Percentiles rank a stretch among this genome's conserved stretches.
Evolutionary conservation across 1,140 invertebrate species (phyloP).

Genomic region (Dreissena polymorpha): DNA sequence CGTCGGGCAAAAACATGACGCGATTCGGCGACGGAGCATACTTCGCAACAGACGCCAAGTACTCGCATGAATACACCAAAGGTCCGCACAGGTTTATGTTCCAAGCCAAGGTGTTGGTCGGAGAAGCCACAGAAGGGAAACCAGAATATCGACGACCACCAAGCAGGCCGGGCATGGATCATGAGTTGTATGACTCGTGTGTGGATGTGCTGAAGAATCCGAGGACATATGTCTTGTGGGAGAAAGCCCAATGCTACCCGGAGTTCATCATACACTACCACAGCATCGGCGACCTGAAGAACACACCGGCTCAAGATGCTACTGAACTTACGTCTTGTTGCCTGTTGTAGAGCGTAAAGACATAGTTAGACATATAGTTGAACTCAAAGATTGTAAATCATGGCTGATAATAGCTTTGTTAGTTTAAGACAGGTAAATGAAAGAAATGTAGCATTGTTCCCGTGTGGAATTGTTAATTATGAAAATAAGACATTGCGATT

Average conservation of each 20-base stretch:
- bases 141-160: slow-evolving; percentile 62
- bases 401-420: too few species aligned
- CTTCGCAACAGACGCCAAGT: slow-evolving; percentile 68
- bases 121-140: slow-evolving; percentile 63
- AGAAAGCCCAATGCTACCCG: slow-evolving; percentile 71
- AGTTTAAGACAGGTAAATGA: too few species aligned
- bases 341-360: too few species aligned
- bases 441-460: too few species aligned
- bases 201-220: slow-evolving; percentile 68
- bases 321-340: too few species aligned
- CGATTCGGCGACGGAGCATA: slow-evolving; percentile 72
- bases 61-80: slow-evolving; percentile 63
- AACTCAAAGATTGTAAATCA: too few species aligned
- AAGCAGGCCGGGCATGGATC: slow-evolving; percentile 53
- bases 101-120: slow-evolving; percentile 69
- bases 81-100: slow-evolving; percentile 62
- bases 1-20: slow-evolving; percentile 65
- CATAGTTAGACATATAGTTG: too few species aligned
- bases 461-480: too few species aligned
- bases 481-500: too few species aligned
- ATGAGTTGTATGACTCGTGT: slow-evolving; percentile 71
- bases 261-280: slow-evolving; percentile 72
- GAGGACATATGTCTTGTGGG: slow-evolving; percentile 71
- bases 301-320: not conserved
- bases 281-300: not conserved